These are phyloP conservation scores for Stenolophus ochropezus DNA, from an alignment of 2,888 invertebrate genomes.

Conservation along the genomic window DNA sequence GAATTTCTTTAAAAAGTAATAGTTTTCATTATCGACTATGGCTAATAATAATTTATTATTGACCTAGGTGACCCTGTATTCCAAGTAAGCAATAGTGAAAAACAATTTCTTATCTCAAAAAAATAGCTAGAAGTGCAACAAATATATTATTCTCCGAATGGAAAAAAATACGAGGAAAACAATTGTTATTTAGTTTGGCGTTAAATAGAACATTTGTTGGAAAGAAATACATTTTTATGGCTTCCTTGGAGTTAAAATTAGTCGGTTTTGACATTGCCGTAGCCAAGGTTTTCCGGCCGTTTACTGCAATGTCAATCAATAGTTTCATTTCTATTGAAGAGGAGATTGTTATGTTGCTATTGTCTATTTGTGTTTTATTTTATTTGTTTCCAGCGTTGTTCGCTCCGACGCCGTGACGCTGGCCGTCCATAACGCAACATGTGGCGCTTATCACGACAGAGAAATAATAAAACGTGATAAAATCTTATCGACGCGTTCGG, in stretches of 20 bases:
- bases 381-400: slow-evolving; percentile 32
- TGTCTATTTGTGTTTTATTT: slow-evolving; percentile 52
- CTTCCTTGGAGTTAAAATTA: slow-evolving; percentile 44
- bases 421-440: slow-evolving; percentile 34
- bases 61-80: too few relatives aligned
- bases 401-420: not conserved
- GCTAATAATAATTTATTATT: too few relatives aligned
- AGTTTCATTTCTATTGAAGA: not conserved
- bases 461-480: slow-evolving; percentile 44
- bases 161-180: not conserved
- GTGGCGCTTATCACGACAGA: slow-evolving; percentile 20
- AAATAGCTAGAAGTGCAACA: too few relatives aligned
- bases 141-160: not conserved
- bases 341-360: slow-evolving; percentile 38
- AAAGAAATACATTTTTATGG: slow-evolving; percentile 40
- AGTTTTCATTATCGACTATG: too few relatives aligned
- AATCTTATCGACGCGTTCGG: not conserved
- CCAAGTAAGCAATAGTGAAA: too few relatives aligned
- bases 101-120: too few relatives aligned
- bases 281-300: slow-evolving; percentile 41
- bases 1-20: too few relatives aligned
- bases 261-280: slow-evolving; percentile 48
- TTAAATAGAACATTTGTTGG: slow-evolving; percentile 5
- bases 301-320: slow-evolving; percentile 50
- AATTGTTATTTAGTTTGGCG: slow-evolving; percentile 8